These are phyloP conservation scores for Amphipyra tragopoginis DNA, from an alignment of 2,888 invertebrate species.

Conservation along the genomic window DNA sequence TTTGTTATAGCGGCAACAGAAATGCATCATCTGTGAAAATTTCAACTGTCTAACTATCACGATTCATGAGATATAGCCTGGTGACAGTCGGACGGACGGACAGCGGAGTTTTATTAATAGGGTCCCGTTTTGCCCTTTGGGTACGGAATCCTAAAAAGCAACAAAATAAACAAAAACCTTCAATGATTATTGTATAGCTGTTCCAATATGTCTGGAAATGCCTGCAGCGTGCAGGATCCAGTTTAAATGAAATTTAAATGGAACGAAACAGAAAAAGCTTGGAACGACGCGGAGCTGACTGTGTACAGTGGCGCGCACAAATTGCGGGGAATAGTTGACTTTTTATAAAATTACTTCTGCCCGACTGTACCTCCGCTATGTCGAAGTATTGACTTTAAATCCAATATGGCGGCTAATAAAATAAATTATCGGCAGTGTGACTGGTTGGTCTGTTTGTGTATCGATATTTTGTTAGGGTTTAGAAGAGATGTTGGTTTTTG, in stretches of 20 bases:
- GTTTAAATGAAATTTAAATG: constrained; percentile 68
- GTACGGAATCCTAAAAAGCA: too few species aligned
- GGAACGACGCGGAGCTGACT: constrained; percentile 34
- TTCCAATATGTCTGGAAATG: constrained; percentile 35
- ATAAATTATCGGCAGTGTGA: constrained; percentile 45
- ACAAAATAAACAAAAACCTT: constrained; percentile 13
- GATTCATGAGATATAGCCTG: too few species aligned
- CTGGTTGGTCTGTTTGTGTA: constrained; percentile 31
- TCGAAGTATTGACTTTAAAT: constrained; percentile 49
- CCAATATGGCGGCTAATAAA: constrained; percentile 57
- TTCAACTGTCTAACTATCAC: too few species aligned
- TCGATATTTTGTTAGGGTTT: neutral
- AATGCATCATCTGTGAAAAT: too few species aligned
- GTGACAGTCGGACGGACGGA: too few species aligned
- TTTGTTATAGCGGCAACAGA: too few species aligned
- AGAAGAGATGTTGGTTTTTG: neutral
- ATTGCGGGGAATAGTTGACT: constrained; percentile 59
- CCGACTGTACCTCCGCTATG: constrained; percentile 33
- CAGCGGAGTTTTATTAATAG: too few species aligned
- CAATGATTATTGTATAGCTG: constrained; percentile 19
- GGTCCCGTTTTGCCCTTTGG: too few species aligned
- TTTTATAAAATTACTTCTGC: constrained; percentile 58
- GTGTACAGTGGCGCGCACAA: constrained; percentile 54
- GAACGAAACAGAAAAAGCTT: constrained; percentile 60
- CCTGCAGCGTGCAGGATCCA: constrained; percentile 30